Percentiles rank a stretch among this genome's conserved stretches.
phyloP scores from a whole-genome alignment of 2,888 invertebrate genomes.

The Didymodactylos carnosus region DNA sequence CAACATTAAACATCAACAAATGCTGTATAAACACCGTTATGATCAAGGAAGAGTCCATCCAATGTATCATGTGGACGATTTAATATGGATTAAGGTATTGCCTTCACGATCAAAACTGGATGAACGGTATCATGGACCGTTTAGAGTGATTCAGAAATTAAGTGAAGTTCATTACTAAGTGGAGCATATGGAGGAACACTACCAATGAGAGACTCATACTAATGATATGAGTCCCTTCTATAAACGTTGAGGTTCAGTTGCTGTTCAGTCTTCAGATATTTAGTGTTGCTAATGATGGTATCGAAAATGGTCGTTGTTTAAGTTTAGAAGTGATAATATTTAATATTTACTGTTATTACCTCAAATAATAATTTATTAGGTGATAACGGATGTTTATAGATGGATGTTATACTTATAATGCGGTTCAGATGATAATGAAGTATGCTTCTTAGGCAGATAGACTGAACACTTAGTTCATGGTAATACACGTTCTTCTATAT shows the following conservation, averaged over 20 bases:
- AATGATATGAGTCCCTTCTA: not conserved
- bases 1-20: not conserved
- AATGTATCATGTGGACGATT: not conserved
- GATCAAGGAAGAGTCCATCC: not conserved
- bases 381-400: too few relatives aligned
- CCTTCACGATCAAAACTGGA: not conserved
- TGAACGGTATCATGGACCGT: not conserved
- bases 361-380: too few relatives aligned
- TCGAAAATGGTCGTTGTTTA: too few relatives aligned
- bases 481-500: too few relatives aligned
- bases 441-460: too few relatives aligned
- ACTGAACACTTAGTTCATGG: too few relatives aligned
- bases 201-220: not conserved
- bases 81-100: not conserved
- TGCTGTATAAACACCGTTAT: not conserved
- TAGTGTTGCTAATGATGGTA: too few relatives aligned
- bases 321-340: too few relatives aligned
- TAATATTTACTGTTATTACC: too few relatives aligned
- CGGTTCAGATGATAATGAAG: too few relatives aligned
- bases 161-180: not conserved
- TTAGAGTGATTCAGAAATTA: not conserved
- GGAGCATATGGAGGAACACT: not conserved
- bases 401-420: too few relatives aligned
- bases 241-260: not conserved
- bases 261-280: not conserved